phyloP scores from a whole-genome alignment of 2,113 vertebrate genomes.

The Acrocephalus arundinaceus region DNA sequence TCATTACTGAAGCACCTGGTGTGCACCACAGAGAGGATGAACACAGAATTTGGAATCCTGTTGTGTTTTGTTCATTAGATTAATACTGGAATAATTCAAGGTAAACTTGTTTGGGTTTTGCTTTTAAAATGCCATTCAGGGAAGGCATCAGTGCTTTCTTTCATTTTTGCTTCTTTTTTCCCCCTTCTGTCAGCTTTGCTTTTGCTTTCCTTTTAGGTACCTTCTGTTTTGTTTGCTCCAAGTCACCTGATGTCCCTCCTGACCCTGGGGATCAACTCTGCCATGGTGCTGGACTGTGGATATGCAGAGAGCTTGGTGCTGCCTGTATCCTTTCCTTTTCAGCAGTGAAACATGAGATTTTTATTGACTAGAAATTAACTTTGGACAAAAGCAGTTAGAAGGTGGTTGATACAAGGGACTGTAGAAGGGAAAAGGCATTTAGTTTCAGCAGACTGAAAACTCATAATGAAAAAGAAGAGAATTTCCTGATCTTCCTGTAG shows the following conservation, averaged over 20 bases:
- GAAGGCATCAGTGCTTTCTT: not conserved
- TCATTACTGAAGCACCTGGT: not conserved
- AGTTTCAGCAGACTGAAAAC: not conserved
- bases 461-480: not conserved
- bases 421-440: not conserved
- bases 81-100: not conserved
- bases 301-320: conserved; percentile 92
- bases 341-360: not conserved
- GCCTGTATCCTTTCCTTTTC: conserved; percentile 86
- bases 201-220: conserved; percentile 79
- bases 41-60: not conserved
- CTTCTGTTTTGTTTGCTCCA: conserved; percentile 94
- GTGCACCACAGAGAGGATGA: not conserved
- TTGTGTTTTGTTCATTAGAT: not conserved
- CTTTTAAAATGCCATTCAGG: not conserved
- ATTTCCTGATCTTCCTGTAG: conserved; percentile 70
- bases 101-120: not conserved
- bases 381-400: not conserved
- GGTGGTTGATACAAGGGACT: not conserved
- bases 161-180: not conserved
- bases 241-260: conserved; percentile 95
- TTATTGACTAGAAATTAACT: not conserved
- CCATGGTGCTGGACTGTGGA: conserved; percentile 95
- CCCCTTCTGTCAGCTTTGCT: not conserved
- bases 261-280: conserved; percentile 94